Conservation (phyloP, 2,113 vertebrate genomes). For the Cynocephalus volans region DNA sequence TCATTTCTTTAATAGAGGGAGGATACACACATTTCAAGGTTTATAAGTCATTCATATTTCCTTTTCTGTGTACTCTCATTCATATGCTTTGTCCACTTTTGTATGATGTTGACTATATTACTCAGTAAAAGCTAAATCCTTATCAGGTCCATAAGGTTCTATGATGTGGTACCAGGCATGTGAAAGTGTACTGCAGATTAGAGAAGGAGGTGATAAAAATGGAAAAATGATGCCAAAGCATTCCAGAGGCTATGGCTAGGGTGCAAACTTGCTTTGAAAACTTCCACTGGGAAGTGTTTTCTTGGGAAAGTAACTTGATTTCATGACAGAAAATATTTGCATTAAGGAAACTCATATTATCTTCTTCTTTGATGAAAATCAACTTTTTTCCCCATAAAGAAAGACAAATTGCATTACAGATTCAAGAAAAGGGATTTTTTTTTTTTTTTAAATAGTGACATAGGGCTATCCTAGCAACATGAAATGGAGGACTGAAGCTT, state of each 20-base stretch:
- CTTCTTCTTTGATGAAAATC: neutral
- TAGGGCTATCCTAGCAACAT: neutral
- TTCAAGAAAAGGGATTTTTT: neutral
- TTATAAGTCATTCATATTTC: neutral
- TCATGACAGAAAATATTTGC: neutral
- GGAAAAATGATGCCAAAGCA: neutral
- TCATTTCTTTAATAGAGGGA: neutral
- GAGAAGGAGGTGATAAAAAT: neutral
- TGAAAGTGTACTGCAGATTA: neutral
- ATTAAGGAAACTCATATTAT: constrained; percentile 6
- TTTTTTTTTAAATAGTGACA: too few relatives aligned
- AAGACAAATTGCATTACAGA: neutral
- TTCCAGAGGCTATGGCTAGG: neutral
- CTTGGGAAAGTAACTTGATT: neutral
- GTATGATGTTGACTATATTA: neutral
- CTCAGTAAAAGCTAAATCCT: constrained; percentile 1
- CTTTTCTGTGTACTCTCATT: neutral
- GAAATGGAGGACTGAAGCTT: neutral
- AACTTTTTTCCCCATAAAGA: neutral
- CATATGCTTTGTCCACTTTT: neutral
- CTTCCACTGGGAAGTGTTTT: neutral
- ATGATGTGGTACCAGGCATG: neutral
- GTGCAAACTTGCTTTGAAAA: neutral
- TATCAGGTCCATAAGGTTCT: neutral
- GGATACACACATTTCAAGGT: neutral